phyloP scores from a whole-genome alignment of 2,113 vertebrate genomes.

The Chaetura pelagica region DNA sequence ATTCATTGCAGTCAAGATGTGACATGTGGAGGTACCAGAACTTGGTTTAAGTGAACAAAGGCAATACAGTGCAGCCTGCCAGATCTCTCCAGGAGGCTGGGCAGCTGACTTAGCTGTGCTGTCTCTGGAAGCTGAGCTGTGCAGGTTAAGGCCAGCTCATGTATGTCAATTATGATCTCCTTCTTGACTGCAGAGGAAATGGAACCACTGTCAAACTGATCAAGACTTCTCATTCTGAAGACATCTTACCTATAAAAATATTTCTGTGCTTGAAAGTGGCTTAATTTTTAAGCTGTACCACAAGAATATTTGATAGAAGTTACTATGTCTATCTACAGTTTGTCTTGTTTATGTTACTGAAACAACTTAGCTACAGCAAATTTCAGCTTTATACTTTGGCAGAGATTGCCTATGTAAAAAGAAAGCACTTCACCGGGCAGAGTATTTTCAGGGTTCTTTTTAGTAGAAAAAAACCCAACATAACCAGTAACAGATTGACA shows the following conservation, averaged over 20 bases:
- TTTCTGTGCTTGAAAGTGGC: background rate
- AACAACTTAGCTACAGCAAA: background rate
- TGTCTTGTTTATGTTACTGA: background rate
- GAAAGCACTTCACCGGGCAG: background rate
- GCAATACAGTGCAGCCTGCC: background rate
- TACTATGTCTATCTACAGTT: background rate
- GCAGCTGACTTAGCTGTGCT: background rate
- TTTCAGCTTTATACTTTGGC: background rate
- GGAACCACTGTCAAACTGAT: background rate
- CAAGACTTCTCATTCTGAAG: background rate
- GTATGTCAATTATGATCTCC: background rate
- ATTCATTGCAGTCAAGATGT: background rate
- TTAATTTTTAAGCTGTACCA: background rate
- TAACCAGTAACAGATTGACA: background rate
- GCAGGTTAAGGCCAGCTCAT: background rate
- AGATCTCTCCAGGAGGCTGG: background rate
- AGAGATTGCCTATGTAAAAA: background rate
- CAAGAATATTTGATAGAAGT: background rate
- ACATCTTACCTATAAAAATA: background rate
- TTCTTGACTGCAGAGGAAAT: background rate
- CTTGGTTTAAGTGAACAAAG: background rate
- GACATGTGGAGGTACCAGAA: background rate
- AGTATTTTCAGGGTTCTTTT: background rate
- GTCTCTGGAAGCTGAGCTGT: background rate
- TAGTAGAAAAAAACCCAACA: background rate